These are phyloP conservation scores for Rhagologus leucostigma DNA, from an alignment of 2,113 vertebrate species.

Conservation along the genomic window DNA sequence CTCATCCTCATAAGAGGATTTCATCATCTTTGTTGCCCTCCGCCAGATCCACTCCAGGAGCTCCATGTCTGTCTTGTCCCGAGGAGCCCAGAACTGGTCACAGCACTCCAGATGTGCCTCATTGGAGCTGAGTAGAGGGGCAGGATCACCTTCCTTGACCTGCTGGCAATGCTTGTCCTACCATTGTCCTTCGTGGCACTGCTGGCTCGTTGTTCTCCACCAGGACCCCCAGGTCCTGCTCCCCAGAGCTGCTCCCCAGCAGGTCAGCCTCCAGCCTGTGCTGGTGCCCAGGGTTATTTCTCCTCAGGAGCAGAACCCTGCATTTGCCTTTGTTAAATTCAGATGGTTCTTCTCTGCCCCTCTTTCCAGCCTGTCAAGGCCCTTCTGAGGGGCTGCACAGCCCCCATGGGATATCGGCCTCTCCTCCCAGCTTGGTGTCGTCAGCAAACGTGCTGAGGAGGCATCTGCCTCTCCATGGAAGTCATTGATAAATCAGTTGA, in stretches of 20 bases:
- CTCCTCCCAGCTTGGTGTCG: neutral
- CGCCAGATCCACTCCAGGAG: rapidly evolving
- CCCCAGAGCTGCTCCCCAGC: neutral
- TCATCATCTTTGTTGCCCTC: neutral
- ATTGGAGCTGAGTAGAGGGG: neutral
- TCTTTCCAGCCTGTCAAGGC: neutral
- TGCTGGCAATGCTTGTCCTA: rapidly evolving
- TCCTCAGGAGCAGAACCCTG: neutral
- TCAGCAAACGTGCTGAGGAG: neutral
- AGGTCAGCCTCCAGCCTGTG: neutral
- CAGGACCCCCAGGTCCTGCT: neutral
- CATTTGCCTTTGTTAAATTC: too few relatives aligned
- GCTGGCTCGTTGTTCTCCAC: neutral
- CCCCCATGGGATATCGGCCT: too few relatives aligned
- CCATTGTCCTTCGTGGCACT: neutral
- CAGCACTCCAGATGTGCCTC: neutral
- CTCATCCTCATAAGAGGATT: neutral
- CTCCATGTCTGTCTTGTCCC: neutral
- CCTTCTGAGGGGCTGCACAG: neutral
- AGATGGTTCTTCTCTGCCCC: neutral
- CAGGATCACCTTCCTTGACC: neutral
- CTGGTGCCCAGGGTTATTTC: neutral
- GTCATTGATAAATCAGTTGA: neutral
- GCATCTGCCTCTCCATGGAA: neutral
- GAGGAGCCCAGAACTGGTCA: neutral